Percentiles rank a stretch among this genome's conserved stretches.
These are phyloP conservation scores for Hemiscyllium ocellatum DNA, from an alignment of 2,113 vertebrate genomes.

Conservation along the genomic window DNA sequence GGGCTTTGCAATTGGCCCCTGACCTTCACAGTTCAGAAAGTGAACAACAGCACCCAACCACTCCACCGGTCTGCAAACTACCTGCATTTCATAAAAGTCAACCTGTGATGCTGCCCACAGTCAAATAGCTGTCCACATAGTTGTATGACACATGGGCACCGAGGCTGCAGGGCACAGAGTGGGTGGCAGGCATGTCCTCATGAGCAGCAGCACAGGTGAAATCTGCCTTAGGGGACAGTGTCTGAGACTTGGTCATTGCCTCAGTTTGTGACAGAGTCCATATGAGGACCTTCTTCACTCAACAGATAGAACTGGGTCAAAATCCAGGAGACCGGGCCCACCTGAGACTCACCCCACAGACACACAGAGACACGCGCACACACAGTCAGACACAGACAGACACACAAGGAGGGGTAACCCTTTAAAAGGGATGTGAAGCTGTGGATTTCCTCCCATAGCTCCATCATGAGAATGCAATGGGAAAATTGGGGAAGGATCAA, in stretches of 20 bases:
- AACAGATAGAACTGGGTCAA: neutral
- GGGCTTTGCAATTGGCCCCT: neutral
- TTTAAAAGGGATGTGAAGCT: neutral
- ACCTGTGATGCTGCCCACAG: neutral
- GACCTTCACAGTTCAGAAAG: neutral
- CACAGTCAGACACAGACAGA: neutral
- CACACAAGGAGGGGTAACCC: neutral
- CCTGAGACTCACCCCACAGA: too few relatives aligned
- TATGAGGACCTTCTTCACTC: neutral
- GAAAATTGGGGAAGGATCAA: neutral
- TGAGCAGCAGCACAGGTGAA: too few relatives aligned
- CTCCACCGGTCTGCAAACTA: neutral
- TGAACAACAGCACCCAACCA: neutral
- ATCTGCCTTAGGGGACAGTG: too few relatives aligned
- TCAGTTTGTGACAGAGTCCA: neutral
- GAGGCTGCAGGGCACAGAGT: neutral
- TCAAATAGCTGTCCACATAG: neutral
- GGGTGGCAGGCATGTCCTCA: neutral
- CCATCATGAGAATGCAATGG: neutral
- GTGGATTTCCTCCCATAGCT: too few relatives aligned
- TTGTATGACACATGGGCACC: neutral
- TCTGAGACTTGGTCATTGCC: too few relatives aligned
- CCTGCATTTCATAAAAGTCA: neutral
- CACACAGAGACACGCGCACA: neutral
- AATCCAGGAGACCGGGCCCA: neutral